A percentile compares a stretch with the other conserved stretches of the same genome.
Conservation (phyloP, 2,888 invertebrate species). For the Trissolcus japonicus region DNA sequence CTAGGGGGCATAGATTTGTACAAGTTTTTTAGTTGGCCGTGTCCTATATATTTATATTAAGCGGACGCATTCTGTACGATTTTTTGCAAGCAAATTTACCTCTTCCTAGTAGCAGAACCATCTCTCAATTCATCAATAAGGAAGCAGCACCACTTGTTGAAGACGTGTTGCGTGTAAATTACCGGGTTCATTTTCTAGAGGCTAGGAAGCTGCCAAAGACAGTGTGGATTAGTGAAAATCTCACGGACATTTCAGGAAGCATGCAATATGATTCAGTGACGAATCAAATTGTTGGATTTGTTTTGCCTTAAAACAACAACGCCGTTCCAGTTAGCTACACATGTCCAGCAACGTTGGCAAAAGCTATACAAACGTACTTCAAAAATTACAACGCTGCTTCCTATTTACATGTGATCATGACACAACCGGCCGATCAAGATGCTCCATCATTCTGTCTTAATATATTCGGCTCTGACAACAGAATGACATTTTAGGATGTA, state of each 20-base stretch:
- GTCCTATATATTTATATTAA: too few relatives aligned
- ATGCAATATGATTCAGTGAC: conserved; percentile 53
- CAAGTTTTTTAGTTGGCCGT: too few relatives aligned
- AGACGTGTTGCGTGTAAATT: too few relatives aligned
- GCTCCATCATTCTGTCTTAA: conserved; percentile 60
- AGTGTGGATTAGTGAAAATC: conserved; percentile 51
- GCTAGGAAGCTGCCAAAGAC: conserved; percentile 44
- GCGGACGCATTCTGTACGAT: too few relatives aligned
- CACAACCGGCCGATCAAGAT: conserved; percentile 48
- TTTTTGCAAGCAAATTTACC: conserved; percentile 23
- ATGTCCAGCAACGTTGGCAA: conserved; percentile 53
- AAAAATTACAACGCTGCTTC: conserved; percentile 38
- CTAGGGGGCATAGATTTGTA: too few relatives aligned
- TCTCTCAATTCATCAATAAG: too few relatives aligned
- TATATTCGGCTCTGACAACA: conserved; percentile 62
- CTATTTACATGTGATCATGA: conserved; percentile 24
- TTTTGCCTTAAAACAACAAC: conserved; percentile 56
- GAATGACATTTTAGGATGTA: conserved; percentile 59
- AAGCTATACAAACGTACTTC: conserved; percentile 52
- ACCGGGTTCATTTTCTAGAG: too few relatives aligned
- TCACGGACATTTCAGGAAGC: conserved; percentile 47
- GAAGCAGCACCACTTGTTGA: too few relatives aligned
- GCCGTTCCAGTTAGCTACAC: conserved; percentile 52
- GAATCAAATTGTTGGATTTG: conserved; percentile 61
- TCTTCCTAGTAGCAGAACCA: too few relatives aligned